A percentile compares a stretch with the other conserved stretches of the same genome.
phyloP scores from a whole-genome alignment of 2,113 vertebrate species.

The Lagopus muta region DNA sequence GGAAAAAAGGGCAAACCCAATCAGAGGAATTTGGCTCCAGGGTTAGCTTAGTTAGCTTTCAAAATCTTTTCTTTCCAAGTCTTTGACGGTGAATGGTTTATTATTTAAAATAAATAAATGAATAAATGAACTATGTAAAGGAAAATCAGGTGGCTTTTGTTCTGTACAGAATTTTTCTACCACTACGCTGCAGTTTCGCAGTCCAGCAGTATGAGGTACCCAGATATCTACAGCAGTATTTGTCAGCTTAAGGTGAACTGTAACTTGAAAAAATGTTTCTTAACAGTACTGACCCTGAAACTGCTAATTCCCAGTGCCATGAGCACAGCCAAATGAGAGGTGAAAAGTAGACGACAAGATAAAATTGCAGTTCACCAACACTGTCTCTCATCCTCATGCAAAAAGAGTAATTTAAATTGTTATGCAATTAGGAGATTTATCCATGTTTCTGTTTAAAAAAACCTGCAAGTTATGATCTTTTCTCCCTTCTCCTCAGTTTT shows the following conservation, averaged over 20 bases:
- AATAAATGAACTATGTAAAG: not conserved
- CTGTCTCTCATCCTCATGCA: not conserved
- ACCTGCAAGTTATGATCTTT: not conserved
- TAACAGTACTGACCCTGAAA: not conserved
- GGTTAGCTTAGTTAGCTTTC: not conserved
- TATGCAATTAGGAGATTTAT: not conserved
- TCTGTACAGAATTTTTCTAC: not conserved
- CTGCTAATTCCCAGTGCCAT: not conserved
- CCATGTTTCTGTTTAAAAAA: not conserved
- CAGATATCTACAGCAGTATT: not conserved
- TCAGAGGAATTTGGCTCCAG: not conserved
- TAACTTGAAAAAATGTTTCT: not conserved
- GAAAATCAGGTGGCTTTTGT: not conserved
- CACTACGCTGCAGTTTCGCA: not conserved
- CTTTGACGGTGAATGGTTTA: not conserved
- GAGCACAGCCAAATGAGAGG: not conserved
- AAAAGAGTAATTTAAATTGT: not conserved
- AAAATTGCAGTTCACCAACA: not conserved
- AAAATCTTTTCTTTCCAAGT: not conserved
- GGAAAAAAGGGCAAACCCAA: not conserved
- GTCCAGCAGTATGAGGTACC: not conserved
- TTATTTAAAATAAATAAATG: not conserved
- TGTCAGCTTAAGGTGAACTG: not conserved
- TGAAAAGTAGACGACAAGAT: not conserved
- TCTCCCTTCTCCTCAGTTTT: not conserved